phyloP scores from a whole-genome alignment of 2,888 invertebrate species.

The Teinopalpus imperialis region DNA sequence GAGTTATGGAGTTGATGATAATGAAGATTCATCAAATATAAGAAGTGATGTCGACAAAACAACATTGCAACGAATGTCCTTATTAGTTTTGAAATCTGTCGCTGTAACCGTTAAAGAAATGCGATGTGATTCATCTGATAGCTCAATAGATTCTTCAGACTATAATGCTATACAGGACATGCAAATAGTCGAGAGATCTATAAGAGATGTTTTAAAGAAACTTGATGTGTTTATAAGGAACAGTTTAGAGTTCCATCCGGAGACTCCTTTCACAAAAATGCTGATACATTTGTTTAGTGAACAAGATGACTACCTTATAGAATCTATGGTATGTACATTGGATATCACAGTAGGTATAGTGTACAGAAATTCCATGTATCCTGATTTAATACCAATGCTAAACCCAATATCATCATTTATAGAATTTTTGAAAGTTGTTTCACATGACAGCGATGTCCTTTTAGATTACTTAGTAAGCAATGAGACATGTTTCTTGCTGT shows the following conservation, averaged over 20 bases:
- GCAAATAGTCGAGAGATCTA: slow-evolving; percentile 93
- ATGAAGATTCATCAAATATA: slow-evolving; percentile 55
- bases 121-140: slow-evolving; percentile 92
- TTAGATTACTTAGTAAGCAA: slow-evolving; percentile 94
- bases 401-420: slow-evolving; percentile 94
- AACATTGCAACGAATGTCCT: slow-evolving; percentile 91
- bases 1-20: slow-evolving; percentile 70
- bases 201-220: slow-evolving; percentile 90
- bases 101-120: slow-evolving; percentile 95
- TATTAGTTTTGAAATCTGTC: slow-evolving; percentile 93
- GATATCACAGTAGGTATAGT: slow-evolving; percentile 94
- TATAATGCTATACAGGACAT: slow-evolving; percentile 94
- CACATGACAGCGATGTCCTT: slow-evolving; percentile 90
- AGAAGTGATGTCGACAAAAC: slow-evolving; percentile 86
- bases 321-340: slow-evolving; percentile 95
- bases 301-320: slow-evolving; percentile 95
- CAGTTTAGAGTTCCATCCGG: slow-evolving; percentile 92
- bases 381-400: slow-evolving; percentile 90
- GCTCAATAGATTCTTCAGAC: slow-evolving; percentile 91
- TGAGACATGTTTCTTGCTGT: slow-evolving; percentile 94
- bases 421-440: slow-evolving; percentile 91
- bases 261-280: slow-evolving; percentile 93
- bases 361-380: slow-evolving; percentile 90
- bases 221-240: slow-evolving; percentile 91
- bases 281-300: slow-evolving; percentile 93